These are phyloP conservation scores for Paratrypauchen microcephalus DNA, from an alignment of 2,797 vertebrate genomes.

Conservation along the genomic window DNA sequence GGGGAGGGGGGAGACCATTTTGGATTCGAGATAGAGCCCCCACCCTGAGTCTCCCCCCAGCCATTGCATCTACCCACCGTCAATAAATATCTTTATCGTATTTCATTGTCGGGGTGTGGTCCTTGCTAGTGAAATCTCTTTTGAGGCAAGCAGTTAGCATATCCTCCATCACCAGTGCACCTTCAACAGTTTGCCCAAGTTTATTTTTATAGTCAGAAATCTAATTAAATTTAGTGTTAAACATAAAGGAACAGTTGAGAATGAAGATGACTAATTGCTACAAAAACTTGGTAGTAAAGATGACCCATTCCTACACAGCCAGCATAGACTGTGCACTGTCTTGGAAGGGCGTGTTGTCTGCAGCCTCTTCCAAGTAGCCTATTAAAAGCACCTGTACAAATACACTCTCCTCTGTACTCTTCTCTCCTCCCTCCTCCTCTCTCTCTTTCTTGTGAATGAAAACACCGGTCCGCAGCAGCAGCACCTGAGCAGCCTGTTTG, in stretches of 20 bases:
- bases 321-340: slow-evolving; percentile 55
- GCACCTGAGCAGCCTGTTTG: slow-evolving; percentile 68
- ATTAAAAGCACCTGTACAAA: slow-evolving; percentile 70
- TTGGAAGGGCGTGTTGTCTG: slow-evolving; percentile 40
- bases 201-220: too few species aligned
- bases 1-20: too few species aligned
- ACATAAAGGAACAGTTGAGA: not conserved
- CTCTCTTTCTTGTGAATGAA: slow-evolving; percentile 54
- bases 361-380: slow-evolving; percentile 27
- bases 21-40: too few species aligned
- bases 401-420: slow-evolving; percentile 36
- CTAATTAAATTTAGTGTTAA: too few species aligned
- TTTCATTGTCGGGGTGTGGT: too few species aligned
- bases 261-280: not conserved
- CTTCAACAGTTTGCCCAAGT: too few species aligned
- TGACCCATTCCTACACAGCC: slow-evolving; percentile 12
- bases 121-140: too few species aligned
- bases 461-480: slow-evolving; percentile 57
- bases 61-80: too few species aligned
- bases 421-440: slow-evolving; percentile 27
- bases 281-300: slow-evolving; percentile 21
- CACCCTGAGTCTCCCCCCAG: too few species aligned
- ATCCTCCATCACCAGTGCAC: too few species aligned
- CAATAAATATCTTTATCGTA: too few species aligned
- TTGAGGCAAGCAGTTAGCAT: too few species aligned